These are phyloP conservation scores for Parazoanthus darwini DNA, from an alignment of 92 coral and sea anemone genomes.

Conservation along the genomic window DNA sequence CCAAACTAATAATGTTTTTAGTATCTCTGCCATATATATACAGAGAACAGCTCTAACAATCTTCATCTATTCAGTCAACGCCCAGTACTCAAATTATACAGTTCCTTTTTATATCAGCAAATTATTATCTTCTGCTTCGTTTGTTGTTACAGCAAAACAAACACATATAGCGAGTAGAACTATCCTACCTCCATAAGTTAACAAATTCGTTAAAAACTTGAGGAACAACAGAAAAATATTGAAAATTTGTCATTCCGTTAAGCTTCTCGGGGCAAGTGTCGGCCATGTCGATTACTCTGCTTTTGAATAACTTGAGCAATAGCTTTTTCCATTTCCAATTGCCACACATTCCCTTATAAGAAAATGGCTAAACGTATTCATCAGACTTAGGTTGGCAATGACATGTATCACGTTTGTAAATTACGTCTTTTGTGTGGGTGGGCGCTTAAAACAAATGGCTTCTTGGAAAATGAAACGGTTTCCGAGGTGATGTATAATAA, in stretches of 20 bases:
- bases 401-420: neutral
- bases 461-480: neutral
- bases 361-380: neutral
- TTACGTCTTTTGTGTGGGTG: neutral
- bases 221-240: neutral
- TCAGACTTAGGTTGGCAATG: neutral
- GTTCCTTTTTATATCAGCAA: too few species aligned
- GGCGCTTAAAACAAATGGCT: neutral
- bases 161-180: too few species aligned
- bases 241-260: neutral
- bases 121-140: neutral
- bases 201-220: neutral
- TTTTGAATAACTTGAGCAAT: neutral
- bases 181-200: neutral
- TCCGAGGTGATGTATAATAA: neutral
- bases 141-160: neutral
- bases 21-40: neutral
- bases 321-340: neutral
- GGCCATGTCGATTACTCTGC: neutral
- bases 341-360: slow-evolving; percentile 5
- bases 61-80: neutral
- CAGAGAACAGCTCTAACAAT: neutral
- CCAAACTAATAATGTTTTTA: too few species aligned
- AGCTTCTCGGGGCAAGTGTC: neutral
- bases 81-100: neutral